Evolutionary conservation across 2,797 vertebrate genomes (phyloP).

Genomic region (Microctenopoma stevenorrisi): DNA sequence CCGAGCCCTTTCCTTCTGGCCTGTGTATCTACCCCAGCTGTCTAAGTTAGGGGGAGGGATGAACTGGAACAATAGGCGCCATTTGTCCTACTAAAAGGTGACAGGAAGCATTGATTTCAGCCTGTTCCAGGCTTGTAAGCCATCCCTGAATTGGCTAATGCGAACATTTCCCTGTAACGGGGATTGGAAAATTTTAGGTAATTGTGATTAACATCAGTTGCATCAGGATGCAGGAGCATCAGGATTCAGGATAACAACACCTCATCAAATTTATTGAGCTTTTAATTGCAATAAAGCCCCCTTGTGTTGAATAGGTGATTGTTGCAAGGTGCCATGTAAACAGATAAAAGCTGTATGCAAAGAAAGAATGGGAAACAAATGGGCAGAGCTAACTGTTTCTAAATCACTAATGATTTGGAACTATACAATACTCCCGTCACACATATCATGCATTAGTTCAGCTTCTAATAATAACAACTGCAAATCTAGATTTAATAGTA

Average conservation of each 20-base stretch:
- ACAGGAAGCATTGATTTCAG: conserved; percentile 82
- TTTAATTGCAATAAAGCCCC: conserved; percentile 50
- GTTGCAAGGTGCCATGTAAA: conserved; percentile 35
- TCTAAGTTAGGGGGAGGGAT: conserved; percentile 73
- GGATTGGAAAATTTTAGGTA: conserved; percentile 40
- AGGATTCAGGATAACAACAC: conserved; percentile 27
- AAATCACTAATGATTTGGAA: conserved; percentile 27
- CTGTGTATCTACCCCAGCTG: conserved; percentile 69
- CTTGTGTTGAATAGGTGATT: conserved; percentile 30
- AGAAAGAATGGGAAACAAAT: conserved; percentile 9
- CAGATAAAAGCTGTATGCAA: conserved; percentile 12
- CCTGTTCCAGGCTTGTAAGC: conserved; percentile 65
- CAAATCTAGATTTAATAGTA: neutral
- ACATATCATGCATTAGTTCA: neutral
- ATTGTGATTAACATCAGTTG: conserved; percentile 44
- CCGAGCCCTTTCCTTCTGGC: conserved; percentile 36
- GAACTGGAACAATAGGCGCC: conserved; percentile 76
- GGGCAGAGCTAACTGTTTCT: conserved; percentile 6
- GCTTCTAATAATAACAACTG: neutral
- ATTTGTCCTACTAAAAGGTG: conserved; percentile 85
- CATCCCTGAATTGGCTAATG: conserved; percentile 68
- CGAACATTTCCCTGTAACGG: conserved; percentile 45
- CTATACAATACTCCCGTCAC: neutral
- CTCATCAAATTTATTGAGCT: conserved; percentile 50
- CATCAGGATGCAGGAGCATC: conserved; percentile 32